Conservation (phyloP, 2,113 vertebrate species). For the Morone saxatilis region DNA sequence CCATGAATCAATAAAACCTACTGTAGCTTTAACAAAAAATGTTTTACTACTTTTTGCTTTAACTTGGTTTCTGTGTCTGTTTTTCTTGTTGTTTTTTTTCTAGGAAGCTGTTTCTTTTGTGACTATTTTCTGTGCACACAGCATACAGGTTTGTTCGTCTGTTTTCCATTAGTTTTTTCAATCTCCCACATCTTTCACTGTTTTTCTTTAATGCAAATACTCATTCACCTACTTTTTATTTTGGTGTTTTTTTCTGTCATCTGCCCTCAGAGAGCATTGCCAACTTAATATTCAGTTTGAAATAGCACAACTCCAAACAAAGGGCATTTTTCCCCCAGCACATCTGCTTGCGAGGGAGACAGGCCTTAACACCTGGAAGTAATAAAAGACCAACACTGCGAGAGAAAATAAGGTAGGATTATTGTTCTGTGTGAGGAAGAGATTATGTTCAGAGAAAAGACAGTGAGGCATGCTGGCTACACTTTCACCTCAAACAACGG, state of each 20-base stretch:
- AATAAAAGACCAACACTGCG: conserved; percentile 82
- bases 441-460: conserved; percentile 83
- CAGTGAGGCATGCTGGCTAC: conserved; percentile 73
- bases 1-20: conserved; percentile 38
- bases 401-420: conserved; percentile 84
- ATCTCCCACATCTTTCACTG: conserved; percentile 51
- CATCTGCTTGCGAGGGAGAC: conserved; percentile 79
- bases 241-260: conserved; percentile 39
- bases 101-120: conserved; percentile 7
- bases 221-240: conserved; percentile 67
- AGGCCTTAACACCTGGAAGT: conserved; percentile 85
- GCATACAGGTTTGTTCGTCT: conserved; percentile 44
- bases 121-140: conserved; percentile 46
- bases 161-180: conserved; percentile 58
- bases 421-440: conserved; percentile 84
- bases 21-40: conserved; percentile 45
- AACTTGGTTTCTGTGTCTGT: conserved; percentile 10
- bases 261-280: conserved; percentile 52
- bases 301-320: conserved; percentile 79
- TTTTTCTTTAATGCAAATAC: conserved; percentile 62
- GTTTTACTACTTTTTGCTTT: conserved; percentile 27
- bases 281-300: conserved; percentile 75
- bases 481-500: conserved; percentile 81
- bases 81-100: neutral
- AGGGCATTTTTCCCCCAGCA: conserved; percentile 60